Percentiles rank a stretch among this genome's conserved stretches.
These are phyloP conservation scores for Brienomyrus brachyistius DNA, from an alignment of 2,113 vertebrate genomes.

Conservation along the genomic window DNA sequence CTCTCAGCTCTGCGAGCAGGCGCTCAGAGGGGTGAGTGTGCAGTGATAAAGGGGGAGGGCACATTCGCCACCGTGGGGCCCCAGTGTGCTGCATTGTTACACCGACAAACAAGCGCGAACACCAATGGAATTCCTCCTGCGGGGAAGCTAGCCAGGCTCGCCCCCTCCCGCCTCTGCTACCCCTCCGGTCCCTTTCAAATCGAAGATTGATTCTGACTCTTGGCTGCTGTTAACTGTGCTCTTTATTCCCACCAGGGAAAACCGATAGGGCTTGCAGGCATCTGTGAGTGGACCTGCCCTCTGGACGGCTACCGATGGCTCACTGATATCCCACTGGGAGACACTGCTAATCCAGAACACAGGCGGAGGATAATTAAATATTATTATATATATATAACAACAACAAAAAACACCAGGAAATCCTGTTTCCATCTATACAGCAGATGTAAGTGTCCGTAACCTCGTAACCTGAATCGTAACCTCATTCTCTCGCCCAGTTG, in stretches of 20 bases:
- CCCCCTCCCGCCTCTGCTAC: background rate
- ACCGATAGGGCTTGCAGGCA: background rate
- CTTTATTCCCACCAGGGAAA: background rate
- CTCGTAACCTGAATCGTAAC: background rate
- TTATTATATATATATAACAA: background rate
- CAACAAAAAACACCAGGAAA: background rate
- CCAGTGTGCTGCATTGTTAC: constrained; percentile 56
- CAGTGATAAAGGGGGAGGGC: background rate
- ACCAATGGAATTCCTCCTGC: constrained; percentile 54
- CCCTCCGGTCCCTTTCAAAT: constrained; percentile 33
- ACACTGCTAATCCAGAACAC: background rate
- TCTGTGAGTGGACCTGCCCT: background rate
- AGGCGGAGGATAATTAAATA: background rate
- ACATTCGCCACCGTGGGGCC: constrained; percentile 9
- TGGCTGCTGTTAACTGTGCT: constrained; percentile 19
- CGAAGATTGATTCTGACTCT: constrained; percentile 47
- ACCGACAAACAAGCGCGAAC: constrained; percentile 56
- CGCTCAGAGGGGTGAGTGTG: background rate
- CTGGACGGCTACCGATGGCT: background rate
- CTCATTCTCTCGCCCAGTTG: background rate
- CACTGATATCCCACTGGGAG: background rate
- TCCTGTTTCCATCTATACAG: background rate
- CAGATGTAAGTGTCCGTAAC: background rate
- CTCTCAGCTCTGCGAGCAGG: no score
- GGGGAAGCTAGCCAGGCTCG: constrained; percentile 45